Conservation (phyloP, 2,888 invertebrate genomes). For the Lamproptera curius region DNA sequence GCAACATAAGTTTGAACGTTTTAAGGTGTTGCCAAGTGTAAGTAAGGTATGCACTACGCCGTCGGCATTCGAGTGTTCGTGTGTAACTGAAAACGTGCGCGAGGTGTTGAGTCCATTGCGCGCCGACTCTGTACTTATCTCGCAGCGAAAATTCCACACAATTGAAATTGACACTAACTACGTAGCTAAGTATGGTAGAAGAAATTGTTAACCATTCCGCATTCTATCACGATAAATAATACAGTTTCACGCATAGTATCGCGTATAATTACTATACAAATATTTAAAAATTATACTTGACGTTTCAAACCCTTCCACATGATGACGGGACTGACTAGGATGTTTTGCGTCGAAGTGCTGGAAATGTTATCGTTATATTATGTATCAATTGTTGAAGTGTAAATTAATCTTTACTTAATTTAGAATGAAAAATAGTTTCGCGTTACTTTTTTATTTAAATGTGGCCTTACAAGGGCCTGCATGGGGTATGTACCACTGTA, state of each 20-base stretch:
- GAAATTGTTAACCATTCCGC: neutral
- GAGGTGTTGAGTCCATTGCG: conserved; percentile 9
- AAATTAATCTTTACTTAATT: too few relatives aligned
- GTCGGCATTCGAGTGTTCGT: conserved; percentile 1
- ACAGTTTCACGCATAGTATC: neutral
- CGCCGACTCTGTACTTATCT: too few relatives aligned
- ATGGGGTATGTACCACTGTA: too few relatives aligned
- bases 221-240: neutral
- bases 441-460: too few relatives aligned
- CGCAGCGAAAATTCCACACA: too few relatives aligned
- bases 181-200: neutral
- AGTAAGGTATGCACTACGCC: neutral
- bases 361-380: too few relatives aligned
- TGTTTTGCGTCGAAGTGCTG: too few relatives aligned
- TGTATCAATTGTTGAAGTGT: too few relatives aligned
- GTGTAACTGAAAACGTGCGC: conserved; percentile 6
- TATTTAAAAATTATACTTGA: neutral
- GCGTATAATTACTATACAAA: neutral
- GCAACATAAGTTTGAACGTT: conserved; percentile 1
- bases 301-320: too few relatives aligned
- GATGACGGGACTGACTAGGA: too few relatives aligned
- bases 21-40: neutral
- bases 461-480: too few relatives aligned
- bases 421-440: too few relatives aligned
- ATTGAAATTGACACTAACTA: neutral